A percentile compares a stretch with the other conserved stretches of the same genome.
Conservation (phyloP, 2,113 vertebrate species). For the Hiodon alosoides region DNA sequence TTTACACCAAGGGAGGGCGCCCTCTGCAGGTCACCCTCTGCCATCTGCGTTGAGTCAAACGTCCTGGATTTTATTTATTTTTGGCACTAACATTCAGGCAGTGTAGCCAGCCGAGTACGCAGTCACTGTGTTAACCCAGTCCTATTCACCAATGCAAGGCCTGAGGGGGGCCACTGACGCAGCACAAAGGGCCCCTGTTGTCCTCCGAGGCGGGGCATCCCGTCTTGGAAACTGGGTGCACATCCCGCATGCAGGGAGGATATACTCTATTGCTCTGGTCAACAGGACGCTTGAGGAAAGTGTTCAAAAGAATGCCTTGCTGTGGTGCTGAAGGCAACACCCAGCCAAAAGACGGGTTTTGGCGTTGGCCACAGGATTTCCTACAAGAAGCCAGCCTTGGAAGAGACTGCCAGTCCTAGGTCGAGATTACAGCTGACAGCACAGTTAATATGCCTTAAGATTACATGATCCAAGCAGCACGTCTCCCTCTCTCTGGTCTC, state of each 20-base stretch:
- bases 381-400: too few relatives aligned
- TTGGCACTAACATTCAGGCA: conserved; percentile 21
- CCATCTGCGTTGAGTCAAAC: conserved; percentile 3
- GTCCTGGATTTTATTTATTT: not conserved
- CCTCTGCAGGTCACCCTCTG: conserved; percentile 7
- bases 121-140: conserved; percentile 44
- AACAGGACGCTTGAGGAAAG: too few relatives aligned
- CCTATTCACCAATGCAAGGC: conserved; percentile 47
- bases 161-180: not conserved
- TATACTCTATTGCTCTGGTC: too few relatives aligned
- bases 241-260: not conserved
- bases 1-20: not conserved
- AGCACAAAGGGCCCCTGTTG: not conserved
- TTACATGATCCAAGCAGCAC: conserved; percentile 15
- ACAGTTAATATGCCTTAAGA: conserved; percentile 54
- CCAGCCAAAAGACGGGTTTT: not conserved
- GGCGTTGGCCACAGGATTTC: too few relatives aligned
- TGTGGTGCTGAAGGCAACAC: conserved; percentile 22
- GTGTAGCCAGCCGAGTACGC: conserved; percentile 28
- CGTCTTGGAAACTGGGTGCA: not conserved
- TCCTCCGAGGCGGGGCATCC: not conserved
- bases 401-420: not conserved
- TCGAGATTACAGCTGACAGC: conserved; percentile 23
- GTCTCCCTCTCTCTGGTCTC: too few relatives aligned
- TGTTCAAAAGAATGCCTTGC: conserved; percentile 10